phyloP scores from a whole-genome alignment of 2,113 vertebrate genomes.

The Stigmatopora nigra region DNA sequence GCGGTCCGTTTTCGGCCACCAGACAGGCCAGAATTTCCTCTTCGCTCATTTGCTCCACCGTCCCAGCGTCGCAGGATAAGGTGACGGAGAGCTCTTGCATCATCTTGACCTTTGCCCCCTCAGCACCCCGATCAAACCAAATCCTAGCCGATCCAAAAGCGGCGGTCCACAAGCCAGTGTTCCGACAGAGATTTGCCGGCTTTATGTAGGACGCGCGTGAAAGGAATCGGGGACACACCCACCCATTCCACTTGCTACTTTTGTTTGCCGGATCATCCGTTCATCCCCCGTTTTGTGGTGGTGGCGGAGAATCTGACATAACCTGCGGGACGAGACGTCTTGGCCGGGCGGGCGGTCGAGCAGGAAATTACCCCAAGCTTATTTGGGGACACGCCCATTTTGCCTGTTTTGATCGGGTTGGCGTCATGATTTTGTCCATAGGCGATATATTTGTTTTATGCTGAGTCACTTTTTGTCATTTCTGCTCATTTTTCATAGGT shows the following conservation, averaged over 20 bases:
- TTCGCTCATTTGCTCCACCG: constrained; percentile 76
- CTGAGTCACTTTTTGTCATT: no score
- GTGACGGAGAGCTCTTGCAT: constrained; percentile 86
- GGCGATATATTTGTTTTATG: no score
- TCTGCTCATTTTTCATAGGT: no score
- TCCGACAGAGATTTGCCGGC: constrained; percentile 34
- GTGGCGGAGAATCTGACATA: constrained; percentile 12
- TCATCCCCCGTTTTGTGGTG: not conserved
- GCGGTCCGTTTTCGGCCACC: constrained; percentile 74
- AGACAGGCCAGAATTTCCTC: constrained; percentile 82
- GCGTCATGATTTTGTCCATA: not conserved
- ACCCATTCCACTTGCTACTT: not conserved
- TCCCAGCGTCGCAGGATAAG: constrained; percentile 75
- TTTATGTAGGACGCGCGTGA: constrained; percentile 24
- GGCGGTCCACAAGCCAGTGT: not conserved
- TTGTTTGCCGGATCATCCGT: not conserved
- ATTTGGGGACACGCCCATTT: constrained; percentile 6
- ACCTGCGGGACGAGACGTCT: constrained; percentile 27
- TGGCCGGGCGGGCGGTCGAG: constrained; percentile 18
- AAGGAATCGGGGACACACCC: constrained; percentile 45
- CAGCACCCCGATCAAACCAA: not conserved
- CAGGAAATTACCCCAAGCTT: constrained; percentile 38
- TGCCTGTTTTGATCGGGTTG: not conserved
- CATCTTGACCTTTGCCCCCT: constrained; percentile 66
- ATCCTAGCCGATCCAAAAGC: not conserved